phyloP scores from a whole-genome alignment of 2,888 invertebrate species.

The Norana najaformis region DNA sequence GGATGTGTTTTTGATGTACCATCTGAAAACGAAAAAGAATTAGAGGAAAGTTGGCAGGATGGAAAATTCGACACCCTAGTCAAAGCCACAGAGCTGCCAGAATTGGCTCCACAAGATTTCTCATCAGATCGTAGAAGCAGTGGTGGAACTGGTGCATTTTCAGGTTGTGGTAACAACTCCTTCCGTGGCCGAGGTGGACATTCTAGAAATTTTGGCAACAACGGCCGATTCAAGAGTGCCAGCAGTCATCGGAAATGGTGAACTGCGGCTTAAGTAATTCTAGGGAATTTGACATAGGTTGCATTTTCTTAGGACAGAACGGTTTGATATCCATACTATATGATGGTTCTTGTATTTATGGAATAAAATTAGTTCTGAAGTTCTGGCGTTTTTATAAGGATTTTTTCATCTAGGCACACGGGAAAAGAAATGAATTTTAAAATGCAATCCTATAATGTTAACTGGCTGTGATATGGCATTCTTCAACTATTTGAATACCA shows the following conservation, averaged over 20 bases:
- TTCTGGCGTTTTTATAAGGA: background rate
- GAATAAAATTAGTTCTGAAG: background rate
- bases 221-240: background rate
- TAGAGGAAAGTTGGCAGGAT: constrained; percentile 51
- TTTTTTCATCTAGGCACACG: background rate
- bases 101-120: constrained; percentile 42
- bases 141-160: background rate
- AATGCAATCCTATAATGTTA: background rate
- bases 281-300: background rate
- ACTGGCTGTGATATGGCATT: background rate
- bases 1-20: constrained; percentile 56
- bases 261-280: background rate
- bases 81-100: constrained; percentile 54
- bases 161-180: constrained; percentile 15
- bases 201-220: background rate
- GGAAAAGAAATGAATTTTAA: background rate
- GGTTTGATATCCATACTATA: background rate
- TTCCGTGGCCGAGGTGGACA: constrained; percentile 8
- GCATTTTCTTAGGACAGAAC: background rate
- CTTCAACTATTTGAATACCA: background rate
- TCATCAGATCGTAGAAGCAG: constrained; percentile 14
- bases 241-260: background rate
- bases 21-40: constrained; percentile 45
- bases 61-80: constrained; percentile 50
- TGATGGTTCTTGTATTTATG: constrained; percentile 7